Conservation (phyloP, 2,797 vertebrate species). For the Anas acuta region DNA sequence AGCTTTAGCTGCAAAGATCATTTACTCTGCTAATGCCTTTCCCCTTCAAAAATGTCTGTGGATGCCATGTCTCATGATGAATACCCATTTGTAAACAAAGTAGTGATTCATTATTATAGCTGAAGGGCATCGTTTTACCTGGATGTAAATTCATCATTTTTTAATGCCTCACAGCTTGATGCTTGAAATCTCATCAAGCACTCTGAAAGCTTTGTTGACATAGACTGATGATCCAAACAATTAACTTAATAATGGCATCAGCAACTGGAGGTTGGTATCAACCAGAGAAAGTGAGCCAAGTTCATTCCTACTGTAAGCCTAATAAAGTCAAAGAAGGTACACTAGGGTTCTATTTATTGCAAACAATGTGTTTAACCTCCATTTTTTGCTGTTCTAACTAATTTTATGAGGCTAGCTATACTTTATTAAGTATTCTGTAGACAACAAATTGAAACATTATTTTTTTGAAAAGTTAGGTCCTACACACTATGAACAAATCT, state of each 20-base stretch:
- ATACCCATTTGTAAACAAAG: slow-evolving; percentile 76
- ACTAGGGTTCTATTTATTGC: background rate
- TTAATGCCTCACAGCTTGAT: slow-evolving; percentile 78
- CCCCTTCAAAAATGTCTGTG: slow-evolving; percentile 40
- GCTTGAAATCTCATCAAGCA: slow-evolving; percentile 70
- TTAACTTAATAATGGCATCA: slow-evolving; percentile 74
- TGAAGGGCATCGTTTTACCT: slow-evolving; percentile 78
- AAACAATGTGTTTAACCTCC: background rate
- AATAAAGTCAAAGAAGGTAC: background rate
- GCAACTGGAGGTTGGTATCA: slow-evolving; percentile 31
- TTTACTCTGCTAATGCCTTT: slow-evolving; percentile 45
- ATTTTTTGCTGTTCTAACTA: background rate
- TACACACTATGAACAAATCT: background rate
- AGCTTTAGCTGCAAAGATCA: slow-evolving; percentile 38
- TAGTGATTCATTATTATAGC: slow-evolving; percentile 76
- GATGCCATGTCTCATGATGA: slow-evolving; percentile 46
- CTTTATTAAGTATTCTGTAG: background rate
- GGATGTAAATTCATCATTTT: slow-evolving; percentile 79
- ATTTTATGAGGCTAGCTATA: background rate
- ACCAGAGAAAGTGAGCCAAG: background rate
- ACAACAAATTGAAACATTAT: background rate
- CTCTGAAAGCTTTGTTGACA: slow-evolving; percentile 73
- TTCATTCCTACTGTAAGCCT: background rate
- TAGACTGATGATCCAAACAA: slow-evolving; percentile 76
- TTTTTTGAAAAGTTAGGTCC: background rate